phyloP scores from a whole-genome alignment of 2,888 invertebrate genomes.

The Pollenia amentaria region DNA sequence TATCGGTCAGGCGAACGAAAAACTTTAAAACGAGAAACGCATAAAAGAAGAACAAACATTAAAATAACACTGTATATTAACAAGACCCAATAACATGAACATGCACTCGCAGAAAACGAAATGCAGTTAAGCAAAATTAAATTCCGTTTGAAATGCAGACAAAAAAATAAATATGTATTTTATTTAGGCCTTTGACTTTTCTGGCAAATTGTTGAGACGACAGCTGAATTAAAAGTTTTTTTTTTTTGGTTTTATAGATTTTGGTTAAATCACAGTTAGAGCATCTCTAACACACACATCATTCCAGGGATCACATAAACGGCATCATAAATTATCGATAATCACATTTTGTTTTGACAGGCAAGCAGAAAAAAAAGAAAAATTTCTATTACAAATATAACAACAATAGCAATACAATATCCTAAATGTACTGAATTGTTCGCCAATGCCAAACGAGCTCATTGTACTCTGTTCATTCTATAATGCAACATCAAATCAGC shows the following conservation, averaged over 20 bases:
- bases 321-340: slow-evolving; percentile 85
- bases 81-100: slow-evolving; percentile 16
- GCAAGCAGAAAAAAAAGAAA: slow-evolving; percentile 65
- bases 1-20: slow-evolving; percentile 64
- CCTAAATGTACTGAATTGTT: slow-evolving; percentile 61
- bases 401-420: slow-evolving; percentile 29
- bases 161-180: neutral
- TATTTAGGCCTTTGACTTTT: slow-evolving; percentile 33
- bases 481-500: slow-evolving; percentile 44
- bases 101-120: neutral
- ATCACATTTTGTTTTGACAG: slow-evolving; percentile 85
- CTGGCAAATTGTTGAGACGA: slow-evolving; percentile 22
- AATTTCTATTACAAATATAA: slow-evolving; percentile 30
- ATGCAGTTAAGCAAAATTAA: neutral
- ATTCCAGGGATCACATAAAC: slow-evolving; percentile 45
- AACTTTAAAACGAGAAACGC: slow-evolving; percentile 25
- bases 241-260: slow-evolving; percentile 4
- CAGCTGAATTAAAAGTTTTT: slow-evolving; percentile 47
- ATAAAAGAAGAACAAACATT: neutral
- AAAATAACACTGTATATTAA: slow-evolving; percentile 11
- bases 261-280: slow-evolving; percentile 39
- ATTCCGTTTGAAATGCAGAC: neutral
- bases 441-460: slow-evolving; percentile 45
- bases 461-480: neutral
- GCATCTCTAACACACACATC: neutral